These are phyloP conservation scores for Polymixis lichenea DNA, from an alignment of 2,888 invertebrate genomes.

Conservation along the genomic window DNA sequence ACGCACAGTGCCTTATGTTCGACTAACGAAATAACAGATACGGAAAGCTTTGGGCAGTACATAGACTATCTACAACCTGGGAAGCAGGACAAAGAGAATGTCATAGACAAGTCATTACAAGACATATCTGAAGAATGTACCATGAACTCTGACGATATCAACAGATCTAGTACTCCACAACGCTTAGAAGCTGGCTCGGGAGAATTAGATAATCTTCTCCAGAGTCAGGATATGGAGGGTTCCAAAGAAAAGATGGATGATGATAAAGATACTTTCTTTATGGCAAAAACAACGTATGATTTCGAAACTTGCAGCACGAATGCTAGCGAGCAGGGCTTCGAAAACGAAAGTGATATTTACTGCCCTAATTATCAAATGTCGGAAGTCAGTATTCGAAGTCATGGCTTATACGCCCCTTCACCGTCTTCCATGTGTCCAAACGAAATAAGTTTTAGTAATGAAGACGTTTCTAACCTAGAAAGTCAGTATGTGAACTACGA, in stretches of 20 bases:
- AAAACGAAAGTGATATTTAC: slow-evolving; percentile 92
- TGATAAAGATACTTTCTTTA: slow-evolving; percentile 84
- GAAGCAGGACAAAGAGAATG: slow-evolving; percentile 82
- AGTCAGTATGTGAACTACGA: slow-evolving; percentile 91
- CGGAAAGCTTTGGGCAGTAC: slow-evolving; percentile 89
- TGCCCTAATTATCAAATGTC: slow-evolving; percentile 91
- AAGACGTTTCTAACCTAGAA: slow-evolving; percentile 87
- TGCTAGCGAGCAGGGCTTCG: slow-evolving; percentile 87
- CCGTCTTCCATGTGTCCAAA: slow-evolving; percentile 89
- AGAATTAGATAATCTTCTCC: slow-evolving; percentile 82
- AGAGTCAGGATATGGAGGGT: slow-evolving; percentile 73
- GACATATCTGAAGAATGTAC: slow-evolving; percentile 88
- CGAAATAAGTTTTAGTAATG: slow-evolving; percentile 88
- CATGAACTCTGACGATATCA: slow-evolving; percentile 85
- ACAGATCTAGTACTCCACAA: slow-evolving; percentile 80
- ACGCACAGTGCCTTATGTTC: slow-evolving; percentile 88
- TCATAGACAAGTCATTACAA: slow-evolving; percentile 84
- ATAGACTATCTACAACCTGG: slow-evolving; percentile 86
- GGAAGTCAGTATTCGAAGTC: slow-evolving; percentile 92
- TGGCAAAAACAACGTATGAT: slow-evolving; percentile 86
- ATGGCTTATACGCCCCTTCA: slow-evolving; percentile 91
- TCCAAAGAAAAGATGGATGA: slow-evolving; percentile 83
- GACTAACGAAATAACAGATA: slow-evolving; percentile 88
- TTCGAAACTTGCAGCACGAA: slow-evolving; percentile 88
- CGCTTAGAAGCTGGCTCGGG: slow-evolving; percentile 73